Base-by-base conservation (phyloP, 2,888 invertebrate genomes). In the Helobdella robusta region DNA sequence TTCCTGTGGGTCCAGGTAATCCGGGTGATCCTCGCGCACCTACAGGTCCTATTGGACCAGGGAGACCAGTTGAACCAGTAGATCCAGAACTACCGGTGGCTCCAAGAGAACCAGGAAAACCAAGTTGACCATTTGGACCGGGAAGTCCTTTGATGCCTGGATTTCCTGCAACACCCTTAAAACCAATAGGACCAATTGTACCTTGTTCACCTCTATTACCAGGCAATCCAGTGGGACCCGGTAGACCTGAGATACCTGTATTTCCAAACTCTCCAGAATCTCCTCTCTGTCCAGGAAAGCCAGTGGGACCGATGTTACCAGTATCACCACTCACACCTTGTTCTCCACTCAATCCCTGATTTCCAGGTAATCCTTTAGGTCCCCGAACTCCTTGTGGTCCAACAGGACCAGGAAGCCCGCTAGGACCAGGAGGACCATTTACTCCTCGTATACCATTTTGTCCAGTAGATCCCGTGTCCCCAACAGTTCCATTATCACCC, bases 51-150 rank as follows among this genome's bases (percentile, higher is more conserved):
- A 44, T 5, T 11, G 44, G 18, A 3, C 60, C 60, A n/a, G 44
- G n/a, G 18, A 18, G 44, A 23, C 68, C 68, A 11, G 54, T 50
- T 20, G 48, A 15, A 5, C 68, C 68, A 23, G 25, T 46, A 28
- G 32, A n/a, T 36, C 69, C 69, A n/a, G 56, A 36, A 56, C 23
- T 20, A 30, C 69, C 69, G 20, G 50, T 35, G 3, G 5, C n/a
- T 35, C 68, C 68, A 30, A 58, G 56, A 15, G 28, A 4, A n/a
- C 69, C 69, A 35, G 48, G 18, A 54, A 59, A 32, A n/a, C 63
- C 66, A 3, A 44, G n/a, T 18, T 48, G 32, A 8, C 68, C 64
- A 15, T 36, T 48, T 8, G 28, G 25, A 11, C 64, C 64, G 32
- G 63, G 48, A 25, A 15, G 28, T n/a, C 67, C 67, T 28, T n/a